Conservation (phyloP, 2,113 vertebrate genomes). For the Sporophila hypoxantha region DNA sequence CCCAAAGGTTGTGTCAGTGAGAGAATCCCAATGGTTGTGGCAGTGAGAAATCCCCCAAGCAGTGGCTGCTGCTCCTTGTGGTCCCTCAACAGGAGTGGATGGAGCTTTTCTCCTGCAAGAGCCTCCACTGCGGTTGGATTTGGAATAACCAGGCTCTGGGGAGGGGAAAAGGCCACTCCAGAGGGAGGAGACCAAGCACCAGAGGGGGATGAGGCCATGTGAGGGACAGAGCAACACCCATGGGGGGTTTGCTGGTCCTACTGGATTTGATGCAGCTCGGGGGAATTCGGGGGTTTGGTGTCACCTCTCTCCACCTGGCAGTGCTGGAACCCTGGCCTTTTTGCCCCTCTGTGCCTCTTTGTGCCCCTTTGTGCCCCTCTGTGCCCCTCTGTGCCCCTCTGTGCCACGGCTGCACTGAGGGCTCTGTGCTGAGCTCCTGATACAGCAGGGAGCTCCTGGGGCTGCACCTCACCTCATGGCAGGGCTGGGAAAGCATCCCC, state of each 20-base stretch:
- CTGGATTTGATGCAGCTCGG: background rate
- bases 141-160: background rate
- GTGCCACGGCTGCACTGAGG: background rate
- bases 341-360: background rate
- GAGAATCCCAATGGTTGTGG: background rate
- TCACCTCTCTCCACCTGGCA: background rate
- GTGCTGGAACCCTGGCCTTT: background rate
- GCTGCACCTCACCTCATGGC: accelerated
- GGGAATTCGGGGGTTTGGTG: background rate
- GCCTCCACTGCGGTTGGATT: accelerated
- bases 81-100: background rate
- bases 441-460: background rate
- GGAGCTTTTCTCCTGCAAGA: background rate
- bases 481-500: background rate
- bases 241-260: accelerated
- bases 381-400: accelerated
- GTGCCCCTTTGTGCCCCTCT: background rate
- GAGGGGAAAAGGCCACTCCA: background rate
- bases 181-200: background rate
- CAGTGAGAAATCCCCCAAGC: background rate
- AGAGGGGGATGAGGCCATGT: background rate
- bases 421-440: background rate
- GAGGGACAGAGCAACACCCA: background rate
- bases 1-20: background rate
- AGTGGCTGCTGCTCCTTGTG: background rate